phyloP scores from a whole-genome alignment of 2,797 vertebrate species.

The Cyprinodon diabolis region DNA sequence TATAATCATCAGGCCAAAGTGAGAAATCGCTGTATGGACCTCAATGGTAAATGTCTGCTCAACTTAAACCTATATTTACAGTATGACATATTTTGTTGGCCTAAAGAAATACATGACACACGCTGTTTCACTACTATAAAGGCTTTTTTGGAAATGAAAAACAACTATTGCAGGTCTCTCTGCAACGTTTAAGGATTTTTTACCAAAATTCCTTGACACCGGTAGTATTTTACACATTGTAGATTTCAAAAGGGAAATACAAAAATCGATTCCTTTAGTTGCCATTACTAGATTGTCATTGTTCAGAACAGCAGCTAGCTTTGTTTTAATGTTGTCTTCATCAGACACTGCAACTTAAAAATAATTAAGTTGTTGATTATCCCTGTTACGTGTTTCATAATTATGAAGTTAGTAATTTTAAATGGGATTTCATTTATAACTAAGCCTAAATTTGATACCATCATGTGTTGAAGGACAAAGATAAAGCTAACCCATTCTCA shows the following conservation, averaged over 20 bases:
- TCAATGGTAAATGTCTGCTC: no score
- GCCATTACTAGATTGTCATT: neutral
- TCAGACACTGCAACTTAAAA: neutral
- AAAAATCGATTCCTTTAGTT: neutral
- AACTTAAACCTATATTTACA: no score
- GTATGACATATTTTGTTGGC: no score
- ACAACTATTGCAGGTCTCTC: neutral
- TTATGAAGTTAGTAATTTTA: neutral
- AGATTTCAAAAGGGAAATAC: neutral
- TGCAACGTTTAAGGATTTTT: neutral
- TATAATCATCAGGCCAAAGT: neutral
- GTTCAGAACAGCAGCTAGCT: neutral
- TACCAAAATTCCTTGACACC: neutral
- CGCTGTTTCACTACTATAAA: neutral
- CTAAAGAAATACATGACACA: neutral
- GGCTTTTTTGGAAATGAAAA: neutral
- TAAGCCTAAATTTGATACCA: neutral
- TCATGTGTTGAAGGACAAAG: constrained; percentile 19
- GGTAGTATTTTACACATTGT: neutral
- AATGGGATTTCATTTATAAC: neutral
- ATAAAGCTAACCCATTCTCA: constrained; percentile 73
- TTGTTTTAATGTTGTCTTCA: neutral
- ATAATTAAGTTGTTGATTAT: neutral
- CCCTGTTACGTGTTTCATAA: neutral
- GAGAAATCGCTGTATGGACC: neutral